Evolutionary conservation across 1,140 invertebrate genomes (phyloP), one percentile per base, ranked within the genome.

Genomic region (Panagrolaimus sp.): DNA sequence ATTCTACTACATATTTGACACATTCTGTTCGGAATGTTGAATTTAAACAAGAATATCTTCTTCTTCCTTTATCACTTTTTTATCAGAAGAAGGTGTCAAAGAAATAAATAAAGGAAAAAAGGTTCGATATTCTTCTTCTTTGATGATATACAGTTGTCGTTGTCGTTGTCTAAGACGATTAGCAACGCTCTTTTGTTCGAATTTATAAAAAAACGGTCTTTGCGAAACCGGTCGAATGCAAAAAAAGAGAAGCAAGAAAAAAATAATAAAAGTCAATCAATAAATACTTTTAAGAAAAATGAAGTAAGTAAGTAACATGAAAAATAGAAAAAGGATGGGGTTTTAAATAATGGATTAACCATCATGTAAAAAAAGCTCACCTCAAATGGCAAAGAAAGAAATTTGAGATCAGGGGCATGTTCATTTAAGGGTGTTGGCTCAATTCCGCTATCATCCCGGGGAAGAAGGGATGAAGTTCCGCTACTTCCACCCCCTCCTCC

Each of bases 341-440:
- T n/a, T n/a, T n/a, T 38, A 7, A 38, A 38, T 7, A 38, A 1
- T 15, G 8, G 48, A 21, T 26, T 28, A 21, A 58, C 4, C 21
- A 58, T 7, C n/a, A 9, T 21, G 15, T 0, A 74, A 74, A 45
- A 6, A 68, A 12, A 32, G 71, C 67, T 55, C 15, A 82, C 80
- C 70, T 83, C 73, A 73, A 81, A 73, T 67, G 76, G 73, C 46
- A 82, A 63, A 14, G 73, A 70, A 48, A 82, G 64, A 66, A 82
- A 82, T 45, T 83, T 75, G 24, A 82, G 67, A 62, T 82, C 83
- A 3, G 79, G 76, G 6, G 71, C 70, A 70, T 58, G 47, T 43
- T 73, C 76, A 8, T 73, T 73, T 38, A 38, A 38, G 44, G 69
- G 68, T 8, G 72, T 77, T 46, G 81, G 43, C 24, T 70, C 52